phyloP scores from a whole-genome alignment of 2,113 vertebrate species.

The Elachura formosa region DNA sequence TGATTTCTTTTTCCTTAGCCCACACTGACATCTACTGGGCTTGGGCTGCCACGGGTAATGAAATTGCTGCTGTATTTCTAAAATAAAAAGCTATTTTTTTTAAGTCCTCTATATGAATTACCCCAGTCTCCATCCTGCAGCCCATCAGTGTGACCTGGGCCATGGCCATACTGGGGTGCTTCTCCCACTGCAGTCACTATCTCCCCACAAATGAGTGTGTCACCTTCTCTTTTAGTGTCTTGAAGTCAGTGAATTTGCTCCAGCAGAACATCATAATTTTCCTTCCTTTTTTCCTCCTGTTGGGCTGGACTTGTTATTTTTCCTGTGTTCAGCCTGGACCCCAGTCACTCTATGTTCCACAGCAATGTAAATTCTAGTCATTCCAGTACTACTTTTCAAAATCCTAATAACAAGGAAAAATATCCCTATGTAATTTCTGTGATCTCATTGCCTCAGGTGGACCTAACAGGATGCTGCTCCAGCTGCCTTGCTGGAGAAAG shows the following conservation, averaged over 20 bases:
- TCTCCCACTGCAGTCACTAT: not conserved
- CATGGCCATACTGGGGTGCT: not conserved
- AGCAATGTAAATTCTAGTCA: not conserved
- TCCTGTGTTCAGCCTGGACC: not conserved
- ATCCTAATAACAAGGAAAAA: not conserved
- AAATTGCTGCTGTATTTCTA: not conserved
- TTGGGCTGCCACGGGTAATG: not conserved
- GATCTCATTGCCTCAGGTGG: not conserved
- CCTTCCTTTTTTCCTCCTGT: not conserved
- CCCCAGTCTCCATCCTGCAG: not conserved
- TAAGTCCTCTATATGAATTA: not conserved
- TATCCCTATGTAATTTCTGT: not conserved
- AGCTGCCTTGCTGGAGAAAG: not conserved
- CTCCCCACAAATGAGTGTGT: not conserved
- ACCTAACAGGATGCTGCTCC: not conserved
- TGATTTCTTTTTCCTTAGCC: not conserved
- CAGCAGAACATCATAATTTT: not conserved
- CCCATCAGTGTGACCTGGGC: not conserved
- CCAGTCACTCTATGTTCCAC: not conserved
- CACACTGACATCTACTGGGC: conserved; percentile 66
- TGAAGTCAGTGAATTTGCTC: not conserved
- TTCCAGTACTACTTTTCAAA: not conserved
- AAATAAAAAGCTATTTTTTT: not conserved
- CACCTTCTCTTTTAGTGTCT: not conserved
- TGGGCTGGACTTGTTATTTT: not conserved